phyloP scores from a whole-genome alignment of 2,888 invertebrate species.

The Ryuthela nishihirai region DNA sequence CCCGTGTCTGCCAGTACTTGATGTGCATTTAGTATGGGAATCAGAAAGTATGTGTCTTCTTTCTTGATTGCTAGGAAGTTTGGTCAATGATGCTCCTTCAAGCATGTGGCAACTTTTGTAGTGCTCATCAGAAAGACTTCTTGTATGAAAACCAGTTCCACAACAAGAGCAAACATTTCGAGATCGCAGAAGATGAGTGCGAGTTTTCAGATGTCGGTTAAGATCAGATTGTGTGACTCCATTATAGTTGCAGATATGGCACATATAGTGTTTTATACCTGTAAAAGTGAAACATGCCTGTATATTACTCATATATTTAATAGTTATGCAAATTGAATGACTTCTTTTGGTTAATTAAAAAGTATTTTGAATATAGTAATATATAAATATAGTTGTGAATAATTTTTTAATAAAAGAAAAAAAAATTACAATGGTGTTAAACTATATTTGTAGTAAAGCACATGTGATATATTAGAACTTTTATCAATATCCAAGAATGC shows the following conservation, averaged over 20 bases:
- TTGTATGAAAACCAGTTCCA: slow-evolving; percentile 39
- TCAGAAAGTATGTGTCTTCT: slow-evolving; percentile 1
- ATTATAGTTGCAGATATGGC: slow-evolving; percentile 53
- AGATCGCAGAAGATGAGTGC: slow-evolving; percentile 51
- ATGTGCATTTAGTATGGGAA: not conserved
- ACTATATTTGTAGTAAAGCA: too few species aligned
- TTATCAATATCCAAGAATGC: too few species aligned
- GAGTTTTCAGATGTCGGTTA: slow-evolving; percentile 54
- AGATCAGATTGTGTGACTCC: slow-evolving; percentile 54
- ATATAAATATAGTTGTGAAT: too few species aligned
- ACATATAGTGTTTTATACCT: slow-evolving; percentile 54
- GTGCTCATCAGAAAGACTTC: slow-evolving; percentile 38
- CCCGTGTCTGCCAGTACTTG: slow-evolving; percentile 1
- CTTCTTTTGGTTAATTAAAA: too few species aligned
- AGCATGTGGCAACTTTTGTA: slow-evolving; percentile 35
- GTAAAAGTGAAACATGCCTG: slow-evolving; percentile 13
- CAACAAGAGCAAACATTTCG: slow-evolving; percentile 45
- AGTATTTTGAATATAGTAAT: too few species aligned
- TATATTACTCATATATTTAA: not conserved
- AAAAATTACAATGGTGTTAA: too few species aligned
- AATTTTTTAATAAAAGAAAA: too few species aligned
- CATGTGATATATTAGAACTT: too few species aligned
- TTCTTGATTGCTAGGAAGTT: too few species aligned
- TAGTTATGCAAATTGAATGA: not conserved
- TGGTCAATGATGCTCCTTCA: not conserved